A percentile compares a stretch with the other conserved stretches of the same genome.
Evolutionary conservation across 2,888 invertebrate genomes (phyloP).

Genomic region (Litoditis marina): DNA sequence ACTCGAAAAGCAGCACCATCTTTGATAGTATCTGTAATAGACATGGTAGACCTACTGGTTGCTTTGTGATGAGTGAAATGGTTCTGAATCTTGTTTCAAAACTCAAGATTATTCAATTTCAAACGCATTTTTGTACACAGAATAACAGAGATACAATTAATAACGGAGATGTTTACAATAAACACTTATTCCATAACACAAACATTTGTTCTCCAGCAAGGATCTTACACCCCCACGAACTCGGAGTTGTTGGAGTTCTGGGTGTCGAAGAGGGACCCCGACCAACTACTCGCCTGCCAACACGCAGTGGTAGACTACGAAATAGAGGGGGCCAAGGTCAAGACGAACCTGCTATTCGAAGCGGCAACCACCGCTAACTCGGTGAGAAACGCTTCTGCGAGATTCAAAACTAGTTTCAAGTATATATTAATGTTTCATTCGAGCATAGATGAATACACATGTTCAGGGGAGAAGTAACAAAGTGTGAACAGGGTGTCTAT

Average conservation of each 20-base stretch:
- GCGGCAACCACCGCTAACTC: slow-evolving; percentile 60
- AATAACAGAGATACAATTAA: too few relatives aligned
- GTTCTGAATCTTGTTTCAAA: too few relatives aligned
- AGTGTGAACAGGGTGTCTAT: background rate
- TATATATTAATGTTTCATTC: too few relatives aligned
- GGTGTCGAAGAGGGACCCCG: slow-evolving; percentile 60
- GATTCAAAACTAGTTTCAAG: background rate
- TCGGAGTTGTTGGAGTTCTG: slow-evolving; percentile 60
- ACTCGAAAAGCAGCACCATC: background rate
- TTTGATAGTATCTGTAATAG: too few relatives aligned
- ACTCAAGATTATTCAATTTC: too few relatives aligned
- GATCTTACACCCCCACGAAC: slow-evolving; percentile 60
- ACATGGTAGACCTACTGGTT: too few relatives aligned
- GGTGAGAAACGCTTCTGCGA: too few relatives aligned
- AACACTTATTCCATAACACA: background rate
- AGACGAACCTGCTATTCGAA: slow-evolving; percentile 59
- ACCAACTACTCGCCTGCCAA: slow-evolving; percentile 58
- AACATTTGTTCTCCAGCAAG: slow-evolving; percentile 46
- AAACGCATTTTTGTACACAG: too few relatives aligned
- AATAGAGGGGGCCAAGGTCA: slow-evolving; percentile 60
- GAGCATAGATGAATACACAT: too few relatives aligned
- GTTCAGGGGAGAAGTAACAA: too few relatives aligned
- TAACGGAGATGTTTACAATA: too few relatives aligned
- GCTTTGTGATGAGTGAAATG: too few relatives aligned
- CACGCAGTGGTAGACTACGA: slow-evolving; percentile 61